Conservation (phyloP, 2,888 invertebrate genomes). For the Apodemia hepburni region DNA sequence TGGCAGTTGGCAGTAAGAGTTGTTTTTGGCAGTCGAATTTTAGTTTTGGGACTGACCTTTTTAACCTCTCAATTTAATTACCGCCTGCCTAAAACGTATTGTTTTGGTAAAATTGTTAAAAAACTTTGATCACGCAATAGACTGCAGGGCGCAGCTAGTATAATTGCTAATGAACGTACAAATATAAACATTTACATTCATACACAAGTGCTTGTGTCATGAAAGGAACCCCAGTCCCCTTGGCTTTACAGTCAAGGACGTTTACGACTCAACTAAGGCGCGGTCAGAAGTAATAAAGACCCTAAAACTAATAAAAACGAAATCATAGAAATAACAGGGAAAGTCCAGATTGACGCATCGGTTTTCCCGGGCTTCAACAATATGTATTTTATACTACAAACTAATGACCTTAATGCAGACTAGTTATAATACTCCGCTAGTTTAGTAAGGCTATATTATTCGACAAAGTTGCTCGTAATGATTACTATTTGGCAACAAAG, state of each 20-base stretch:
- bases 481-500: neutral
- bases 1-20: too few relatives aligned
- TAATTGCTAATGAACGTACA: too few relatives aligned
- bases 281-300: neutral
- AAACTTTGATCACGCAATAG: too few relatives aligned
- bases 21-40: too few relatives aligned
- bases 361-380: conserved; percentile 38
- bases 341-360: conserved; percentile 43
- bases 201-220: too few relatives aligned
- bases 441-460: neutral
- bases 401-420: conserved; percentile 21
- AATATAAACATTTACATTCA: too few relatives aligned
- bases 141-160: too few relatives aligned
- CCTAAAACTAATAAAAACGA: conserved; percentile 4
- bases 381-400: conserved; percentile 21
- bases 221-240: neutral
- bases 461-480: neutral
- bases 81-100: too few relatives aligned
- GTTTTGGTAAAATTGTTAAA: too few relatives aligned
- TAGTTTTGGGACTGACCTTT: too few relatives aligned
- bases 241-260: neutral
- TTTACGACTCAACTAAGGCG: neutral
- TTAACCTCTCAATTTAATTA: too few relatives aligned
- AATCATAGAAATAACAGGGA: conserved; percentile 24
- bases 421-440: neutral